These are phyloP conservation scores for Eira barbara DNA, from an alignment of 2,113 vertebrate genomes.

Conservation along the genomic window DNA sequence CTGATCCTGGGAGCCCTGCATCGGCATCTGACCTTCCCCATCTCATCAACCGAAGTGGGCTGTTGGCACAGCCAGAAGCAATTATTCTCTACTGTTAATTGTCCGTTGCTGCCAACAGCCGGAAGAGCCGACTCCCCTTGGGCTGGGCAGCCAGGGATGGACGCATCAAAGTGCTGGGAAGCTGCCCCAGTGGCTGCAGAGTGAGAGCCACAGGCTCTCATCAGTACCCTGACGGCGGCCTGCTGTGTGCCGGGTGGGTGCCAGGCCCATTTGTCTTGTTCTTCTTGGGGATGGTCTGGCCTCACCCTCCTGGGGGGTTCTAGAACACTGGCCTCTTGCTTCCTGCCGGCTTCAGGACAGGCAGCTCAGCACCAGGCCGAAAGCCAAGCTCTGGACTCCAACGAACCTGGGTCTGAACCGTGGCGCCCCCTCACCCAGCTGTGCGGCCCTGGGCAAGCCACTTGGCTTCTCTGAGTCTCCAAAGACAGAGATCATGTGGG, in stretches of 20 bases:
- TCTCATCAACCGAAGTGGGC: conserved; percentile 60
- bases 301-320: neutral
- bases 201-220: neutral
- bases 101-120: conserved; percentile 2
- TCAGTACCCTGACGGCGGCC: neutral
- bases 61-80: conserved; percentile 44
- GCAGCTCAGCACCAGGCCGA: neutral
- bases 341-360: neutral
- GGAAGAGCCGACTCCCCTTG: neutral
- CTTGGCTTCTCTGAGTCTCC: neutral
- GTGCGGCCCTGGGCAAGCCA: neutral
- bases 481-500: neutral
- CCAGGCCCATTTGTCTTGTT: neutral
- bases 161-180: neutral
- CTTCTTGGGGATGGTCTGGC: neutral
- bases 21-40: neutral
- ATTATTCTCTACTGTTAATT: conserved; percentile 48
- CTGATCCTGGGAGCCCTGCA: neutral
- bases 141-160: conserved; percentile 30
- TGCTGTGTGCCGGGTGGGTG: neutral
- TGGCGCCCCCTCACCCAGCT: neutral
- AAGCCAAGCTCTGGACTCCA: neutral
- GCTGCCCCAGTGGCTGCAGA: rapidly evolving
- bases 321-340: neutral
- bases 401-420: neutral